A percentile compares a stretch with the other conserved stretches of the same genome.
Evolutionary conservation across 2,113 vertebrate genomes (phyloP).

Genomic region (Perccottus glenii): DNA sequence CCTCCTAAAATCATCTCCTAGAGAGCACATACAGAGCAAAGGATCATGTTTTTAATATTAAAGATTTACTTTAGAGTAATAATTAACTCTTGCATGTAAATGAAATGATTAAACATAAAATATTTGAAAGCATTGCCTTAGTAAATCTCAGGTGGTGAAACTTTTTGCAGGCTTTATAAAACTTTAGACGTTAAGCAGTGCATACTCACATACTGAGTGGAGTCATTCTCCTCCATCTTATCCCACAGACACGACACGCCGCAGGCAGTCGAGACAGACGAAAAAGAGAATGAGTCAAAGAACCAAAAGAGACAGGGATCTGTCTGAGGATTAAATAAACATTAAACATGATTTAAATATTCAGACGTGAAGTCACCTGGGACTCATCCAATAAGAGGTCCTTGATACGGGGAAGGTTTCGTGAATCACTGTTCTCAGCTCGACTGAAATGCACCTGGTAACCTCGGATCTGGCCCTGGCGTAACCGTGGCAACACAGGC

Average conservation of each 20-base stretch:
- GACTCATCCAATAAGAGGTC: conserved; percentile 92
- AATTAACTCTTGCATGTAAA: neutral
- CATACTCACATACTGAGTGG: conserved; percentile 92
- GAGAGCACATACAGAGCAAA: conserved; percentile 19
- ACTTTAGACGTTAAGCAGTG: conserved; percentile 19
- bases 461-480: conserved; percentile 91
- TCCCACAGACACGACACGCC: conserved; percentile 61
- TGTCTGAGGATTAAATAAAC: conserved; percentile 40
- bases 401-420: conserved; percentile 89
- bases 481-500: conserved; percentile 86
- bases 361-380: conserved; percentile 82
- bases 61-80: neutral
- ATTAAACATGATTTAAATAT: conserved; percentile 28
- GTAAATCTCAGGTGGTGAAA: conserved; percentile 17
- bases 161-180: conserved; percentile 19
- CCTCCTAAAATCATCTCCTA: conserved; percentile 91
- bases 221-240: conserved; percentile 96
- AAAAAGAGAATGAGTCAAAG: conserved; percentile 51
- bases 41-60: neutral
- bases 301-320: conserved; percentile 29
- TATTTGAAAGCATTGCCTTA: conserved; percentile 4
- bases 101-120: neutral
- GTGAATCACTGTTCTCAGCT: conserved; percentile 87
- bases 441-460: conserved; percentile 93
- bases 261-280: conserved; percentile 63